Conservation (phyloP, 2,888 invertebrate genomes). For the Limnephilus lunatus region DNA sequence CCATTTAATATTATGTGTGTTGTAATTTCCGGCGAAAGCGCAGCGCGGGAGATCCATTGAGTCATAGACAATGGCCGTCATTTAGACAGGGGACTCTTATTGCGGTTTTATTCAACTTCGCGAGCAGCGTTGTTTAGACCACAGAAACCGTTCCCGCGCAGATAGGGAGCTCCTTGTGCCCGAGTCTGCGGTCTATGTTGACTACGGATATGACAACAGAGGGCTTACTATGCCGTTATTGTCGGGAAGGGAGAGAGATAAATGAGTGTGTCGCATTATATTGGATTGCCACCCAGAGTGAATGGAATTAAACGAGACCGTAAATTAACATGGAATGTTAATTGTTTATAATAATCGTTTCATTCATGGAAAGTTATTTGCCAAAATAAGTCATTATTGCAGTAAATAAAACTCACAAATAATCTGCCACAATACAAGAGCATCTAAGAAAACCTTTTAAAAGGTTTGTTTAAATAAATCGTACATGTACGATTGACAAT, state of each 20-base stretch:
- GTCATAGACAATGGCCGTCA: constrained; percentile 28
- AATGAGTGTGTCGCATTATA: constrained; percentile 20
- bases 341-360: too few species aligned
- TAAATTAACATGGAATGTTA: not conserved
- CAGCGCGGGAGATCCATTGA: constrained; percentile 35
- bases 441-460: not conserved
- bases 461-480: too few species aligned
- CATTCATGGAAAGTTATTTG: too few species aligned
- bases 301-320: not conserved
- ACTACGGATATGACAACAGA: constrained; percentile 2
- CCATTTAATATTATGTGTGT: not conserved
- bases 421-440: not conserved
- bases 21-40: constrained; percentile 18
- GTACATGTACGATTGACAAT: too few species aligned
- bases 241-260: not conserved
- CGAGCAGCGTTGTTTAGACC: constrained; percentile 27
- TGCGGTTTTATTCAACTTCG: constrained; percentile 30
- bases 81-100: constrained; percentile 7
- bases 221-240: not conserved
- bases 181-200: constrained; percentile 2
- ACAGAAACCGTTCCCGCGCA: constrained; percentile 28
- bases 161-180: constrained; percentile 21
- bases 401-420: not conserved
- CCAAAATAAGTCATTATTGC: not conserved
- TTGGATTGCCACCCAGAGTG: constrained; percentile 31